These are phyloP conservation scores for Adelges cooleyi DNA, from an alignment of 1,140 invertebrate species.

Conservation along the genomic window DNA sequence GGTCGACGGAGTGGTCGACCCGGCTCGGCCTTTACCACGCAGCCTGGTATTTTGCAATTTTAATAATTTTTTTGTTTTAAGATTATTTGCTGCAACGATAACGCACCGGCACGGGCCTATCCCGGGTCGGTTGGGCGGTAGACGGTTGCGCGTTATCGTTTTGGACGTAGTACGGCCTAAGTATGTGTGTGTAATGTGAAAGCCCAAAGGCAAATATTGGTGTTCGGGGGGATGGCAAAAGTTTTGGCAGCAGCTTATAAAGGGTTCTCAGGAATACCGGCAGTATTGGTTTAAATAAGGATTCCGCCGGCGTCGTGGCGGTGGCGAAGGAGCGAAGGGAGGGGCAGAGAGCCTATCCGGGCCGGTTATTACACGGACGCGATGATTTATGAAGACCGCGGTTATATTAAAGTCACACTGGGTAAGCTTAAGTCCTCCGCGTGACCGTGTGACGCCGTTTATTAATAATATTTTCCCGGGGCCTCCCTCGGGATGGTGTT, in stretches of 20 bases:
- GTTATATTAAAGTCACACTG: slow-evolving; percentile 21
- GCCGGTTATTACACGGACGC: slow-evolving; percentile 20
- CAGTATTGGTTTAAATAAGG: slow-evolving; percentile 17
- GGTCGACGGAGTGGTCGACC: no score
- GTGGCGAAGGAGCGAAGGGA: not conserved
- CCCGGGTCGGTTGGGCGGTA: no score
- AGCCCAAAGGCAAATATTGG: slow-evolving; percentile 24
- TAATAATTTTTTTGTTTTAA: no score
- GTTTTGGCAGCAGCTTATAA: slow-evolving; percentile 18
- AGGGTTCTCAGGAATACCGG: slow-evolving; percentile 22
- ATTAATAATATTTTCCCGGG: slow-evolving; percentile 25
- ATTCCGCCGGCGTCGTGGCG: not conserved
- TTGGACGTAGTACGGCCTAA: no score
- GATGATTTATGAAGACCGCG: slow-evolving; percentile 28
- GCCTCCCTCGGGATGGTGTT: not conserved
- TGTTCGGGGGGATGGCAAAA: slow-evolving; percentile 17
- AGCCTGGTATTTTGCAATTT: no score
- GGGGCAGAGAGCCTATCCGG: not conserved
- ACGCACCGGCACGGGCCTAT: no score
- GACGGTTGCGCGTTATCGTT: no score
- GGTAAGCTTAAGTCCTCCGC: slow-evolving; percentile 13
- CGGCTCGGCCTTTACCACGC: no score
- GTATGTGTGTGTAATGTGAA: no score
- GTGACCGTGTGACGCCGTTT: slow-evolving; percentile 15
- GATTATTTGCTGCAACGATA: no score